phyloP scores from a whole-genome alignment of 2,113 vertebrate genomes.

The Neodontobutis hainanensis region DNA sequence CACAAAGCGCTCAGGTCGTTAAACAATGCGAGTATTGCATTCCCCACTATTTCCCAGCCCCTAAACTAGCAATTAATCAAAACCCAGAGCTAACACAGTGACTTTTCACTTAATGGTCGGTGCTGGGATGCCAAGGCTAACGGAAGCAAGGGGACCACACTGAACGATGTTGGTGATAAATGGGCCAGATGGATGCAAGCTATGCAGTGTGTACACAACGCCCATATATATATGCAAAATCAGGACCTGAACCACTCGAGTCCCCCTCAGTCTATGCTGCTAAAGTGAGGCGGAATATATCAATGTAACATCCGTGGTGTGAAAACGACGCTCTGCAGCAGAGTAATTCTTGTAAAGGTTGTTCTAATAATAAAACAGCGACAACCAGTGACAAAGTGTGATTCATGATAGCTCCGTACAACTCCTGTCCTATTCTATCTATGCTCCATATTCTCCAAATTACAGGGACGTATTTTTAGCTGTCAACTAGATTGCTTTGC shows the following conservation, averaged over 20 bases:
- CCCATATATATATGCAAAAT: constrained; percentile 58
- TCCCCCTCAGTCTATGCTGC: constrained; percentile 18
- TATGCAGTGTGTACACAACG: constrained; percentile 2
- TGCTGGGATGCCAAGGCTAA: constrained; percentile 57
- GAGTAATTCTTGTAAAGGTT: constrained; percentile 40
- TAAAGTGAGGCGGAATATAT: constrained; percentile 65
- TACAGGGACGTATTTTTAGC: constrained; percentile 71
- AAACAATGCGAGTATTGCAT: constrained; percentile 52
- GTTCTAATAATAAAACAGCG: constrained; percentile 48
- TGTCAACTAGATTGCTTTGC: constrained; percentile 74
- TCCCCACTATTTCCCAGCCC: constrained; percentile 29
- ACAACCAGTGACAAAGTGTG: constrained; percentile 52
- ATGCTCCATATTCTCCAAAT: constrained; percentile 61
- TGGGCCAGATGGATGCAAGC: constrained; percentile 49
- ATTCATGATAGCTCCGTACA: constrained; percentile 40
- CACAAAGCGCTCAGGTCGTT: constrained; percentile 38
- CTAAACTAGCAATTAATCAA: constrained; percentile 72
- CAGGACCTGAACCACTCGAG: constrained; percentile 39
- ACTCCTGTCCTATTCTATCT: constrained; percentile 39
- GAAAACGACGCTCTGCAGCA: constrained; percentile 40
- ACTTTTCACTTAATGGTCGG: constrained; percentile 60
- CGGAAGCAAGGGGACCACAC: constrained; percentile 57
- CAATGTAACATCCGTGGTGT: constrained; percentile 53
- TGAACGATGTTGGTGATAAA: constrained; percentile 58
- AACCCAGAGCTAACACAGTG: constrained; percentile 49